Evolutionary conservation across 2,797 vertebrate genomes (phyloP).

Genomic region (Liparis tanakae): DNA sequence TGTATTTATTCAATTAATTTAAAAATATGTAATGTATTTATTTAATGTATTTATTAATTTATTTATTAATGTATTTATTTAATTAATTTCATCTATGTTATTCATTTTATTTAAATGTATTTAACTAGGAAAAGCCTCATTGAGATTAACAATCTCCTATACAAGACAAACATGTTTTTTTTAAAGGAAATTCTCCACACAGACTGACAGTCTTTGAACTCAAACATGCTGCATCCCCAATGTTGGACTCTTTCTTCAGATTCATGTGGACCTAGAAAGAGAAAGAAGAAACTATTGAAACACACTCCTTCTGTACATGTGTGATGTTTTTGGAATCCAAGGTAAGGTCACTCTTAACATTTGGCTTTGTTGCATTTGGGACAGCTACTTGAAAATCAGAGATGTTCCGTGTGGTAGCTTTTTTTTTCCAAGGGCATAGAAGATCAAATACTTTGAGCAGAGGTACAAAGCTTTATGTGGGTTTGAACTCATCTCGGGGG

Average conservation of each 20-base stretch:
- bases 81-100: too few relatives aligned
- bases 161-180: too few relatives aligned
- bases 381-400: conserved; percentile 61
- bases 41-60: too few relatives aligned
- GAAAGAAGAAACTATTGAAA: not conserved
- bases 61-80: too few relatives aligned
- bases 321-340: conserved; percentile 17
- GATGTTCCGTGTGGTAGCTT: conserved; percentile 38
- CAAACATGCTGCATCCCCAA: not conserved
- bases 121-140: too few relatives aligned
- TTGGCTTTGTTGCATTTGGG: conserved; percentile 49
- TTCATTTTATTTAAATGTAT: too few relatives aligned
- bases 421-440: conserved; percentile 76
- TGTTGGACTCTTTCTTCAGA: not conserved
- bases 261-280: not conserved
- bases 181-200: too few relatives aligned
- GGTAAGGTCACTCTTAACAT: conserved; percentile 30
- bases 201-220: too few relatives aligned
- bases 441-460: conserved; percentile 79
- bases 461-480: conserved; percentile 69
- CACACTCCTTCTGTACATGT: not conserved
- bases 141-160: too few relatives aligned
- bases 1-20: too few relatives aligned
- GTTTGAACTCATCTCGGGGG: conserved; percentile 70
- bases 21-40: too few relatives aligned